Evolutionary conservation across 2,797 vertebrate species (phyloP), one percentile per base, ranked within the genome.

Genomic region (Cuculus canorus): DNA sequence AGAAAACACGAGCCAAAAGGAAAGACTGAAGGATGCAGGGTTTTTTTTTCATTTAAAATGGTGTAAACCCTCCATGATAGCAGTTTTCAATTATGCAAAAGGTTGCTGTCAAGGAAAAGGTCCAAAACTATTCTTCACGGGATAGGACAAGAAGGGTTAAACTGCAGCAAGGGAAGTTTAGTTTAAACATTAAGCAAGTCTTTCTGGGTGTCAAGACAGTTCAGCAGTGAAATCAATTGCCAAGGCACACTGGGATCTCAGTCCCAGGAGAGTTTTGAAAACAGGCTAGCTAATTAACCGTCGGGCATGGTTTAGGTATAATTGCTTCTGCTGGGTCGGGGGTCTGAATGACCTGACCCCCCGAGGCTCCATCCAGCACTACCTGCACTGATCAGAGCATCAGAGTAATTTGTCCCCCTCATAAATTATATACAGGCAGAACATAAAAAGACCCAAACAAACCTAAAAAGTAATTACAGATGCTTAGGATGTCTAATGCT

Each of bases 231-330:
- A 89, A 91, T 82, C 87, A 87, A 85, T 39, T 70, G 78, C 56
- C 86, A 82, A 68, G 60, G 68, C 82, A 89, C 82, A 82, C 63
- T 2, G 17, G 82, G 87, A 85, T 63, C 54, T 92, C 75, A 76
- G 11, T 45, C 86, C 73, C 91, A 73, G 56, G 70, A 86, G 39
- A 32, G 56, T 66, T 82, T 88, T 75, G 82, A 66, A 92, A 76
- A 28, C 64, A 91, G 70, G 52, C 8, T 2, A 84, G 39, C 64
- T 93, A 92, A 94, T 95, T 89, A 95, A 85, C 75, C 93, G 68
- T 30, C 52, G 79, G 68, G 23, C 64, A 60, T 13, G 23, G 68
- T 52, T 77, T 71, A 85, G 64, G 41, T 53, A 25, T 89, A 85
- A 94, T 77, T 93, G 72, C 56, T 87, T 21, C 79, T 92, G 39